phyloP scores from a whole-genome alignment of 2,113 vertebrate species.

The Campylomormyrus numenius region DNA sequence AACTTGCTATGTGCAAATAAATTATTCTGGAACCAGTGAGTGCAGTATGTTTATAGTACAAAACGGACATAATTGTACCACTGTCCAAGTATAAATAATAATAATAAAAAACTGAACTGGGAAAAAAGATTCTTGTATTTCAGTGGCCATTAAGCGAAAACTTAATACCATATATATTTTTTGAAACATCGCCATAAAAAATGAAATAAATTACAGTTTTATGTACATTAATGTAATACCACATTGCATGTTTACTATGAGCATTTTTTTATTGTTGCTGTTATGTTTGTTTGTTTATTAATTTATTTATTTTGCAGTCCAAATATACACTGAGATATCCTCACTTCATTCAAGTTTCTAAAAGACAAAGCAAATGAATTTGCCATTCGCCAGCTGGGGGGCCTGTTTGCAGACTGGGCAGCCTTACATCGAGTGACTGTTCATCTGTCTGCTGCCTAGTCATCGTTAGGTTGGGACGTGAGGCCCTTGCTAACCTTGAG shows the following conservation, averaged over 20 bases:
- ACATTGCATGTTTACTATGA: constrained; percentile 1
- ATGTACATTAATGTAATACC: constrained; percentile 12
- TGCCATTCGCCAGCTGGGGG: not conserved
- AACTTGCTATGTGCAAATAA: not conserved
- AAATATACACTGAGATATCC: not conserved
- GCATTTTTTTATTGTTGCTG: not conserved
- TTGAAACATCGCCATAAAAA: not conserved
- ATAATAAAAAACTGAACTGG: not conserved
- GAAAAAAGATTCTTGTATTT: not conserved
- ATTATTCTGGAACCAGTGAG: not conserved
- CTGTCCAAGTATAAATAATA: not conserved
- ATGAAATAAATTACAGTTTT: constrained; percentile 17
- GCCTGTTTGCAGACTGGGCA: not conserved
- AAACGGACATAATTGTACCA: not conserved
- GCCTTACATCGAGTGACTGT: not conserved
- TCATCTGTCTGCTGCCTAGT: constrained; percentile 32
- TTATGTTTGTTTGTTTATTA: not conserved
- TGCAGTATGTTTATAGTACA: not conserved
- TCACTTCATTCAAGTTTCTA: not conserved
- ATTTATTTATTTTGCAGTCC: not conserved
- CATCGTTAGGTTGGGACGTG: constrained; percentile 57
- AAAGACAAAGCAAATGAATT: not conserved
- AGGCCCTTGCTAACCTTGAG: constrained; percentile 66
- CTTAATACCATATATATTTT: not conserved
- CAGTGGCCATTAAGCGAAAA: not conserved